Evolutionary conservation across 2,888 invertebrate genomes (phyloP).

Genomic region (Axea sp.): DNA sequence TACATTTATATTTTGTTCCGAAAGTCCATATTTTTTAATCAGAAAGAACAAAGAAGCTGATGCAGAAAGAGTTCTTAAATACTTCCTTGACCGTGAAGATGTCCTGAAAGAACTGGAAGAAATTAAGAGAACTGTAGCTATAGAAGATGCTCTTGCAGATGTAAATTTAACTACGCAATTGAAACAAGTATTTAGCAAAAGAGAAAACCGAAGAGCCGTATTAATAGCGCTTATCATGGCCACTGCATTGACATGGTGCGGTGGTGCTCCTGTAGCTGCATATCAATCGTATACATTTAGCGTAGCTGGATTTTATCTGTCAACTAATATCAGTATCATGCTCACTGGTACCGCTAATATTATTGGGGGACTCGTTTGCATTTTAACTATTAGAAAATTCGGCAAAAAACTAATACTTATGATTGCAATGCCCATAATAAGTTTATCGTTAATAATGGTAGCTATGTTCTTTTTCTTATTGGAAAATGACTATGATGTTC

Average conservation of each 20-base stretch:
- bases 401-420: constrained; percentile 74
- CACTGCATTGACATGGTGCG: constrained; percentile 72
- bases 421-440: constrained; percentile 70
- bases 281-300: constrained; percentile 74
- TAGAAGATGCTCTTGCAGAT: constrained; percentile 65
- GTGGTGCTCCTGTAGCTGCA: constrained; percentile 73
- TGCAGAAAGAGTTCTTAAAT: constrained; percentile 61
- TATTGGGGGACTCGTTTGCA: constrained; percentile 71
- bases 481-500: constrained; percentile 68
- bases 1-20: constrained; percentile 40
- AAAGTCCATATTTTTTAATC: constrained; percentile 52
- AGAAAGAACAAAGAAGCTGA: constrained; percentile 32
- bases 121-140: constrained; percentile 73
- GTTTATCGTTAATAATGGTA: constrained; percentile 67
- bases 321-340: constrained; percentile 70
- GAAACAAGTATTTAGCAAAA: constrained; percentile 58
- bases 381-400: constrained; percentile 68
- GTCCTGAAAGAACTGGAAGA: constrained; percentile 75
- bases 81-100: constrained; percentile 74
- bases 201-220: constrained; percentile 69
- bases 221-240: constrained; percentile 71
- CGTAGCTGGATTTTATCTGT: constrained; percentile 70
- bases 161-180: constrained; percentile 60
- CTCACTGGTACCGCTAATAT: constrained; percentile 72
- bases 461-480: constrained; percentile 72